phyloP scores from a whole-genome alignment of 1,140 invertebrate genomes.

The Mercenaria mercenaria region DNA sequence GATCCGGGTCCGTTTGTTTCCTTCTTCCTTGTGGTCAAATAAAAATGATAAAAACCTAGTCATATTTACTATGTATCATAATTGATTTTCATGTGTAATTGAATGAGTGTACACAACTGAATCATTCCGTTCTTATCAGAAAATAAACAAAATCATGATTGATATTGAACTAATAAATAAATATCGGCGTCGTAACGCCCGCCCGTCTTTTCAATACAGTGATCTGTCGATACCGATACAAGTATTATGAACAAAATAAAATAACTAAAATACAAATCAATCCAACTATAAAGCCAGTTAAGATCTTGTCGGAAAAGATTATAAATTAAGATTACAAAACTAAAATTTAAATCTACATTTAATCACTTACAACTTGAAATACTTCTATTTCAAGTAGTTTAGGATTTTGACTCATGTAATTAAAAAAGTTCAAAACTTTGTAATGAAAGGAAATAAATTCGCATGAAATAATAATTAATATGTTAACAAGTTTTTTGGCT shows the following conservation, averaged over 20 bases:
- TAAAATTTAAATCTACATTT: not conserved
- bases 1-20: not conserved
- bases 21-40: not conserved
- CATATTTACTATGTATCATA: not conserved
- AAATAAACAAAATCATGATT: constrained; percentile 1
- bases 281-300: constrained; percentile 11
- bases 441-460: not conserved
- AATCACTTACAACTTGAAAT: constrained; percentile 1
- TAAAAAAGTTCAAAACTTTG: not conserved
- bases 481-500: not conserved
- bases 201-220: not conserved
- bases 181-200: not conserved
- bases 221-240: not conserved
- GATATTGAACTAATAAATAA: not conserved
- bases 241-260: not conserved
- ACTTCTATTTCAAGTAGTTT: not conserved
- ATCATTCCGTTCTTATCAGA: not conserved
- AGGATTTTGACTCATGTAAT: not conserved
- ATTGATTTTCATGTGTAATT: not conserved
- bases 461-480: not conserved
- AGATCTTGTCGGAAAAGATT: constrained; percentile 27
- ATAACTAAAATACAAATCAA: constrained; percentile 12
- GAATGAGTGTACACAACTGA: not conserved
- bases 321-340: not conserved
- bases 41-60: not conserved